Conservation (phyloP, 2,797 vertebrate species). For the Acomys russatus region DNA sequence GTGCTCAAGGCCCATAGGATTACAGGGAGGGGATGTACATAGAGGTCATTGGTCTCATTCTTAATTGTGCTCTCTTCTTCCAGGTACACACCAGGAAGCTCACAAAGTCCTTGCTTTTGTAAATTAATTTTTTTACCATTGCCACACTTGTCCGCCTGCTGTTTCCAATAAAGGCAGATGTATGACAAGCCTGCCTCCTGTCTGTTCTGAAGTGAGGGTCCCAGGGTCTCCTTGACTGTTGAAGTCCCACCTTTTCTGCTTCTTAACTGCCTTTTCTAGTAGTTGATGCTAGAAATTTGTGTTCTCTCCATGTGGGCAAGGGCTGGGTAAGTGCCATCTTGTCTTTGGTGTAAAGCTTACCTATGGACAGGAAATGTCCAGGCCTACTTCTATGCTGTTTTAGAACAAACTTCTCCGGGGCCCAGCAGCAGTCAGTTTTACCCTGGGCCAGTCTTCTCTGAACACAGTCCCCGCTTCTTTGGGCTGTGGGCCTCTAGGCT, state of each 20-base stretch:
- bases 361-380: neutral
- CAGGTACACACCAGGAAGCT: conserved; percentile 64
- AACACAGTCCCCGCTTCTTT: too few relatives aligned
- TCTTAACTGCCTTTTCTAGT: neutral
- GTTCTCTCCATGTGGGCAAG: neutral
- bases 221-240: neutral
- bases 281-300: neutral
- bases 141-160: conserved; percentile 22
- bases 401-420: neutral
- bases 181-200: neutral
- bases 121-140: conserved; percentile 82
- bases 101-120: conserved; percentile 79
- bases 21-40: neutral
- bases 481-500: neutral
- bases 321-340: neutral
- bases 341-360: neutral
- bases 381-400: neutral
- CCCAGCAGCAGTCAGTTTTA: rapidly evolving
- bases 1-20: neutral
- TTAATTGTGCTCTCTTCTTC: neutral
- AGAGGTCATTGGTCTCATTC: neutral
- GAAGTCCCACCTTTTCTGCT: neutral
- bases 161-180: conserved; percentile 79
- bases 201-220: rapidly evolving
- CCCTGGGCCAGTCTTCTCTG: neutral